Base-by-base conservation (phyloP, 2,888 invertebrate species). In the Hyppa rectilinea region DNA sequence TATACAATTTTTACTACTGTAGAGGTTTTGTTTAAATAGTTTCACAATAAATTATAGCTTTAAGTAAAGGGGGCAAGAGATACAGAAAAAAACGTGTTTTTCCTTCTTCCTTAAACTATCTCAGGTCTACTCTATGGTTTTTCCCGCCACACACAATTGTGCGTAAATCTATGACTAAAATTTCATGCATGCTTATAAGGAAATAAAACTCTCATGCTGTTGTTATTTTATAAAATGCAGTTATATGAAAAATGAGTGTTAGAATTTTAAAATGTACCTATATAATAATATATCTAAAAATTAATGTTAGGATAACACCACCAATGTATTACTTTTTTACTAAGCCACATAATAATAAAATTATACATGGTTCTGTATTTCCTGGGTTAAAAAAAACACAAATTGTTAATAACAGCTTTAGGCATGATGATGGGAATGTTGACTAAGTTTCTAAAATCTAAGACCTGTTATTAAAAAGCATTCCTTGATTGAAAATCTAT, bases 101-200 rank as follows among this genome's bases (percentile, higher is more conserved):
- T 45, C n/a, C n/a, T n/a, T 29, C 10, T 31, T 60, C 43, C 47
- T 0, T 43, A 10, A 7, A 65, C 0, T n/a, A 31, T 1, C 2
- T n/a, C 12, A 26, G 2, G 7, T 75, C 38, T 56, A 55, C 55
- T 50, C 49, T 50, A 50, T 58, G 40, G 74, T 23, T 58, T 56
- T 62, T 36, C 45, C 77, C 34, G 20, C 40, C 26, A 70, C 40
- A 6, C 23, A 40, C 3, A 23, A 31, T 45, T 60, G 23, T 55
- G 5, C 1, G 4, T 76, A 36, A 76, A 50, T 52, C 31, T 75
- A 75, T 67, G 36, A 66, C 2, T 23, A 69, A 14, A 14, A 43
- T 53, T 50, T 40, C 79, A 71, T 78, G 75, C 79, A n/a, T 29
- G 75, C 79, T 17, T 29, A 36, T 2, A 52, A 64, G 60, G 59